phyloP scores from a whole-genome alignment of 1,140 invertebrate genomes.

The Rhyzopertha dominica region DNA sequence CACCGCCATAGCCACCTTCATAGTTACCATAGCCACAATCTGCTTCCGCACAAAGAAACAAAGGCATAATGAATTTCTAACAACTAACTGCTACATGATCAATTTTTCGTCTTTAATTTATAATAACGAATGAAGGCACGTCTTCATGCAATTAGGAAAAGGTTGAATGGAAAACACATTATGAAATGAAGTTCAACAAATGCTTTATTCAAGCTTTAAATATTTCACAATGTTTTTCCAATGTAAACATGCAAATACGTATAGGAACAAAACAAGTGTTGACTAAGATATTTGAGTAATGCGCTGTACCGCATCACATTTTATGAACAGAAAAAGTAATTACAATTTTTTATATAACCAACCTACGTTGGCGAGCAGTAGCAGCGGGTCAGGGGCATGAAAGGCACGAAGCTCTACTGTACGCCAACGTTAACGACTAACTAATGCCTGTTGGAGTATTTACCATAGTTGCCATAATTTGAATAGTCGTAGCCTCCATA shows the following conservation, averaged over 20 bases:
- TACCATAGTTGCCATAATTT: conserved; percentile 65
- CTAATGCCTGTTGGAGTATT: conserved; percentile 49
- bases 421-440: conserved; percentile 22
- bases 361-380: conserved; percentile 28
- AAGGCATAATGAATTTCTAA: conserved; percentile 9
- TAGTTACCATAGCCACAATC: conserved; percentile 75
- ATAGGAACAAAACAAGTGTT: conserved; percentile 36
- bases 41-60: conserved; percentile 43
- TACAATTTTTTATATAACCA: too few relatives aligned
- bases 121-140: too few relatives aligned
- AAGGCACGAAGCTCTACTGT: too few relatives aligned
- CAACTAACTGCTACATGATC: background rate
- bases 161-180: conserved; percentile 55
- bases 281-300: too few relatives aligned
- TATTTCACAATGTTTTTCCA: conserved; percentile 59
- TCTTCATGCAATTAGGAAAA: too few relatives aligned
- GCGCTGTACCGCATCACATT: too few relatives aligned
- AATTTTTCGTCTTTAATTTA: background rate
- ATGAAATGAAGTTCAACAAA: conserved; percentile 55
- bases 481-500: conserved; percentile 80
- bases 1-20: conserved; percentile 74
- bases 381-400: too few relatives aligned
- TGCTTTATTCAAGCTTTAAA: conserved; percentile 59
- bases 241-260: conserved; percentile 42
- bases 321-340: too few relatives aligned